phyloP scores from a whole-genome alignment of 2,113 vertebrate species.

The Pedetes capensis region DNA sequence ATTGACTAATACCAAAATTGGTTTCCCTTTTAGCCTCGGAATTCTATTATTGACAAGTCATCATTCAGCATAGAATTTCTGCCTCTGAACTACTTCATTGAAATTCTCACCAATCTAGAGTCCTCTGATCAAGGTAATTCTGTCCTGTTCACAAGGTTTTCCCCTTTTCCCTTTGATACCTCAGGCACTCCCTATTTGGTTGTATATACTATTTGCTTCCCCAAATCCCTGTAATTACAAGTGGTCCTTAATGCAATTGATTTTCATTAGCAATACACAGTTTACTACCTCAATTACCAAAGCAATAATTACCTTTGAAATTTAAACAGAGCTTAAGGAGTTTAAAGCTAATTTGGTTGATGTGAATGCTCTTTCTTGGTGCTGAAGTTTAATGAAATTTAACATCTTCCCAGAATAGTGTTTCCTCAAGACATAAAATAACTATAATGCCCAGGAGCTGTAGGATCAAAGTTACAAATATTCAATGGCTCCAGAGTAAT shows the following conservation, averaged over 20 bases:
- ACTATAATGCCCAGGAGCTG: neutral
- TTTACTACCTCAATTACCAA: neutral
- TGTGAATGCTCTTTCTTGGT: neutral
- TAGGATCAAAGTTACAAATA: neutral
- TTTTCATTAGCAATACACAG: neutral
- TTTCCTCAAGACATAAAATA: slow-evolving; percentile 36
- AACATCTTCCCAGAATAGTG: neutral
- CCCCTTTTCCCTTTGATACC: neutral
- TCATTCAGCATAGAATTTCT: slow-evolving; percentile 88
- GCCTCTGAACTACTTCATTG: slow-evolving; percentile 91
- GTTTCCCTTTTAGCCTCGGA: slow-evolving; percentile 82
- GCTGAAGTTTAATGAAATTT: neutral
- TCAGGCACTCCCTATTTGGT: neutral
- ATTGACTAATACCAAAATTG: neutral
- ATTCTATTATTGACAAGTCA: slow-evolving; percentile 79
- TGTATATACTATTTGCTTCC: neutral
- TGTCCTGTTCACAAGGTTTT: neutral
- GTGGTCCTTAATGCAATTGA: neutral
- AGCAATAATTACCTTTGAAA: neutral
- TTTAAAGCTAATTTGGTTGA: neutral
- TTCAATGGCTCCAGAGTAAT: neutral
- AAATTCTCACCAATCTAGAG: slow-evolving; percentile 88
- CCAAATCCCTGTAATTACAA: neutral
- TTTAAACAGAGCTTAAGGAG: neutral
- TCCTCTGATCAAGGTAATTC: slow-evolving; percentile 84